phyloP scores from a whole-genome alignment of 2,113 vertebrate species.

The Crotalus horridus region DNA sequence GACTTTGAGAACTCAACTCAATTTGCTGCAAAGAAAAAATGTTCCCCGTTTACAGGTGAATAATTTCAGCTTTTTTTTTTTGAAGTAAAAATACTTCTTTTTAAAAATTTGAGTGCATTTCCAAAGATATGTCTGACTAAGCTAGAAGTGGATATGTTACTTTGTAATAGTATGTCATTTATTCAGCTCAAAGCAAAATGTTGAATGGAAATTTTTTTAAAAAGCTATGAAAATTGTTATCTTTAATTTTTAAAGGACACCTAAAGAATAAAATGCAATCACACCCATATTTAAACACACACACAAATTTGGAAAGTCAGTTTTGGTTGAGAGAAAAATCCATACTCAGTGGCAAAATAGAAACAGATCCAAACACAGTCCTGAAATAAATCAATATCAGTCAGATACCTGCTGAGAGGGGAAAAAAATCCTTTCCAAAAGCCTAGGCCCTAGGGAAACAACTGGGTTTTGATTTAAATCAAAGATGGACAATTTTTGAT shows the following conservation, averaged over 20 bases:
- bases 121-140: neutral
- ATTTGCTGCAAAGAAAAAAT: neutral
- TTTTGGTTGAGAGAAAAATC: neutral
- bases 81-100: neutral
- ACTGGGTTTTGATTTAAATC: neutral
- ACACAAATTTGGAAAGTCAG: neutral
- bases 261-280: neutral
- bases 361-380: neutral
- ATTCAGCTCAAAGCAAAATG: neutral
- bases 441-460: neutral
- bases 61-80: neutral
- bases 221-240: neutral
- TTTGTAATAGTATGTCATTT: neutral
- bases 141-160: neutral
- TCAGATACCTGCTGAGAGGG: neutral
- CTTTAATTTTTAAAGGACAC: neutral
- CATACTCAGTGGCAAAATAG: neutral
- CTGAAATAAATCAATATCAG: neutral
- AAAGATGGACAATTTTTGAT: neutral
- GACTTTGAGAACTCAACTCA: constrained; percentile 40
- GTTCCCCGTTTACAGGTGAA: neutral
- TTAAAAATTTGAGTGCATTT: neutral
- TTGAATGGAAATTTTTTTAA: neutral
- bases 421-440: neutral
- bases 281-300: neutral